Evolutionary conservation across 2,113 vertebrate genomes (phyloP), one percentile per base, ranked within the genome.

Genomic region (Chionomys nivalis): DNA sequence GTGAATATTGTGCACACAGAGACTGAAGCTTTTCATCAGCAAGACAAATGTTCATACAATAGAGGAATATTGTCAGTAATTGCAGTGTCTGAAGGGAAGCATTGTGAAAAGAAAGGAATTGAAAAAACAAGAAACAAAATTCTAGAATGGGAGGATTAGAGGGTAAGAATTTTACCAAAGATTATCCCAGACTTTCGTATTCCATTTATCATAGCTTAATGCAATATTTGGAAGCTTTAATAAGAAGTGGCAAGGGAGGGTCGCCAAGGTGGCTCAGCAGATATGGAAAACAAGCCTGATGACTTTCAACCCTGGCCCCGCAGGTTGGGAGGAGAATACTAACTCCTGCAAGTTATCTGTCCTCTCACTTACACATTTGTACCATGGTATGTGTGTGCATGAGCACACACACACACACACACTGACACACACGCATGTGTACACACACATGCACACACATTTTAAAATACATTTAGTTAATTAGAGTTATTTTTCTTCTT

Each of bases 121-220:
- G 94, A 98, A 96, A 11, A 97, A 78, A 42, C 86, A 91, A 93
- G 90, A 97, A 98, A 97, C 68, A 97, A 97, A 97, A 96, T 95
- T 88, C 76, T 94, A 92, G 96, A 96, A 98, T 98, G 92, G 96
- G 92, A 97, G 94, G 98, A 98, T 98, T 97, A 98, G 90, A 97
- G 89, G 89, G 89, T 75, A 95, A 97, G 94, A 79, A 97, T 98
- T 98, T 98, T 93, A 91, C 47, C 90, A 92, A 95, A 96, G 78
- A 97, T 96, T 97, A 96, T 72, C 12, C 0, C 0, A 96, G 96
- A 95, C 82, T 97, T 94, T 97, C 97, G 87, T 78, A 78, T 52
- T 87, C 24, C 16, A 88, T 88, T 94, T 3, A 44, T 52, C 39
- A 66, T n/a, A 61, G 83, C 85, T 91, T 66, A 94, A 81, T 49